Evolutionary conservation across 1,140 invertebrate genomes (phyloP).

Genomic region (Drosophila erecta): DNA sequence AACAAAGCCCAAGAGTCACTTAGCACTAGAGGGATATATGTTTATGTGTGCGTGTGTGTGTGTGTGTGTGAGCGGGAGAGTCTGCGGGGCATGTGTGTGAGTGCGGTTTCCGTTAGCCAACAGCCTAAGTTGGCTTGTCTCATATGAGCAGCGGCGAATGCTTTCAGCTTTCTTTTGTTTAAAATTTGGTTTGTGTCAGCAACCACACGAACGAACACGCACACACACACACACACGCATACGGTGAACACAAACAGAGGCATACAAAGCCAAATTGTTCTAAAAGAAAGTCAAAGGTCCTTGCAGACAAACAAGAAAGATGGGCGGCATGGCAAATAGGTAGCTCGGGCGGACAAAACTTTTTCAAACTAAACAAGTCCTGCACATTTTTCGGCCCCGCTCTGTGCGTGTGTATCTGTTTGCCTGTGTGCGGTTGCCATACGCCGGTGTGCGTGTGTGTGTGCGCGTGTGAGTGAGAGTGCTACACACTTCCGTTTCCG

Average conservation of each 20-base stretch:
- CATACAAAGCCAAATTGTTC: slow-evolving; percentile 79
- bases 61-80: slow-evolving; percentile 61
- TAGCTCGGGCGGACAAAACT: slow-evolving; percentile 62
- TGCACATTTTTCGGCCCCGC: slow-evolving; percentile 62
- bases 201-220: slow-evolving; percentile 75
- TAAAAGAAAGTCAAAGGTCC: slow-evolving; percentile 82
- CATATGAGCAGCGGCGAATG: slow-evolving; percentile 63
- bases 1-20: slow-evolving; percentile 80
- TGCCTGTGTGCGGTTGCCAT: slow-evolving; percentile 43
- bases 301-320: slow-evolving; percentile 51
- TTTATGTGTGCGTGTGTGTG: slow-evolving; percentile 40
- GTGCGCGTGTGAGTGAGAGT: slow-evolving; percentile 7
- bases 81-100: slow-evolving; percentile 45
- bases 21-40: slow-evolving; percentile 56
- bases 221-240: slow-evolving; percentile 28
- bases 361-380: slow-evolving; percentile 79
- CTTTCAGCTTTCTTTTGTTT: slow-evolving; percentile 77
- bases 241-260: slow-evolving; percentile 4
- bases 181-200: slow-evolving; percentile 82
- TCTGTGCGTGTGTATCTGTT: slow-evolving; percentile 27
- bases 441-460: slow-evolving; percentile 3
- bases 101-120: slow-evolving; percentile 82
- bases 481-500: slow-evolving; percentile 54
- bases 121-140: slow-evolving; percentile 75
- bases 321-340: slow-evolving; percentile 41